Conservation (phyloP, 2,797 vertebrate species). For the Urocyon cinereoargenteus region DNA sequence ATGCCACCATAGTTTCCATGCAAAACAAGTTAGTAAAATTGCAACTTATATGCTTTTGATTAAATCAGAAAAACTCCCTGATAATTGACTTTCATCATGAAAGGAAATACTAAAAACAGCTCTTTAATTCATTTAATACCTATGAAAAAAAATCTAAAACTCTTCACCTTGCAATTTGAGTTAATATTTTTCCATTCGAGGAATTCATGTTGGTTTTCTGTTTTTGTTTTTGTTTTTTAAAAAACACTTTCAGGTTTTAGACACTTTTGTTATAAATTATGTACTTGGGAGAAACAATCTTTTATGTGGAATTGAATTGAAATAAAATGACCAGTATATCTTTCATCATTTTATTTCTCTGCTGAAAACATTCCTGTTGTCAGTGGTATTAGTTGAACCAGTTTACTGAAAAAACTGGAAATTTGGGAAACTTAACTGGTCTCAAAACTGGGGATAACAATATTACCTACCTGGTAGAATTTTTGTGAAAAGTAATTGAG, state of each 20-base stretch:
- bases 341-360: conserved; percentile 7
- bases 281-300: not conserved
- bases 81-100: not conserved
- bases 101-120: conserved; percentile 5
- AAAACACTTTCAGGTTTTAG: conserved; percentile 34
- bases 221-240: not conserved
- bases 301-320: not conserved
- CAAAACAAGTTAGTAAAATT: not conserved
- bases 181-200: conserved; percentile 18
- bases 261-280: not conserved
- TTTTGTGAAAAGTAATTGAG: conserved; percentile 47
- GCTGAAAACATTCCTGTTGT: conserved; percentile 33
- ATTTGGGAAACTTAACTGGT: not conserved
- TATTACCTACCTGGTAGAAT: not conserved
- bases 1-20: not conserved
- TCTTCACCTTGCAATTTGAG: not conserved
- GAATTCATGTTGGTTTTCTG: not conserved
- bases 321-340: not conserved
- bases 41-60: not conserved
- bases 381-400: not conserved
- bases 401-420: conserved; percentile 18
- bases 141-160: not conserved
- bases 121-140: not conserved
- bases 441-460: not conserved
- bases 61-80: not conserved